A percentile compares a stretch with the other conserved stretches of the same genome.
These are phyloP conservation scores for Drosophila simulans DNA, from an alignment of 1,140 invertebrate species.

Conservation along the genomic window DNA sequence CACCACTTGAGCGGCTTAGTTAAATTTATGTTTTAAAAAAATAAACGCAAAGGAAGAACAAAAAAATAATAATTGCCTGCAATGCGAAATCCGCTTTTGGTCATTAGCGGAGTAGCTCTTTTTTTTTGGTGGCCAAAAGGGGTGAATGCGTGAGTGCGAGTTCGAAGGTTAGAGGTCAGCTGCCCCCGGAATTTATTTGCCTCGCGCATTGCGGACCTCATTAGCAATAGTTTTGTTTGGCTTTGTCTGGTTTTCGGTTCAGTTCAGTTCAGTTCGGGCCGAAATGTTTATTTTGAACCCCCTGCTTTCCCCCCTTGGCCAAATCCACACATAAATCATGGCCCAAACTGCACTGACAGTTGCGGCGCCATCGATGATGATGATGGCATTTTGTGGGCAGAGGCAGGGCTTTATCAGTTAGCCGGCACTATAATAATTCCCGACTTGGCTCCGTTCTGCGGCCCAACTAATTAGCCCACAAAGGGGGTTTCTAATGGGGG, in stretches of 20 bases:
- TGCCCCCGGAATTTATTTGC: conserved; percentile 35
- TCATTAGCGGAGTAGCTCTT: conserved; percentile 35
- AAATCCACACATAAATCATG: conserved; percentile 48
- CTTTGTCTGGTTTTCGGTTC: conserved; percentile 37
- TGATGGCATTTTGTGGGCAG: conserved; percentile 15
- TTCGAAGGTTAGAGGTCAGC: not conserved
- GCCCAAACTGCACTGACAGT: conserved; percentile 39
- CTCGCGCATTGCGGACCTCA: conserved; percentile 47
- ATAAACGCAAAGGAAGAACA: conserved; percentile 6
- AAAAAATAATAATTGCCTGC: conserved; percentile 49
- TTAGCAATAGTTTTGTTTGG: conserved; percentile 53
- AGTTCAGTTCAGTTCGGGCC: conserved; percentile 7
- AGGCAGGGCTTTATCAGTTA: conserved; percentile 23
- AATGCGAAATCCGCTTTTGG: conserved; percentile 61
- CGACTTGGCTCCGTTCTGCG: conserved; percentile 28
- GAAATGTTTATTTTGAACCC: conserved; percentile 34
- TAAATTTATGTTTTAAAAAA: conserved; percentile 40
- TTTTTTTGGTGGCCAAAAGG: not conserved
- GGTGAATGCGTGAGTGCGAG: conserved; percentile 17
- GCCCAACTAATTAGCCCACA: conserved; percentile 58
- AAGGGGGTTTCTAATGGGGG: not conserved
- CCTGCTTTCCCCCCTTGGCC: not conserved
- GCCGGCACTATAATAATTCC: conserved; percentile 22
- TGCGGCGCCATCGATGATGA: conserved; percentile 48
- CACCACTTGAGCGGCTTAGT: conserved; percentile 34